Base-by-base conservation (phyloP, 2,888 invertebrate species). In the Halocaridina rubra region DNA sequence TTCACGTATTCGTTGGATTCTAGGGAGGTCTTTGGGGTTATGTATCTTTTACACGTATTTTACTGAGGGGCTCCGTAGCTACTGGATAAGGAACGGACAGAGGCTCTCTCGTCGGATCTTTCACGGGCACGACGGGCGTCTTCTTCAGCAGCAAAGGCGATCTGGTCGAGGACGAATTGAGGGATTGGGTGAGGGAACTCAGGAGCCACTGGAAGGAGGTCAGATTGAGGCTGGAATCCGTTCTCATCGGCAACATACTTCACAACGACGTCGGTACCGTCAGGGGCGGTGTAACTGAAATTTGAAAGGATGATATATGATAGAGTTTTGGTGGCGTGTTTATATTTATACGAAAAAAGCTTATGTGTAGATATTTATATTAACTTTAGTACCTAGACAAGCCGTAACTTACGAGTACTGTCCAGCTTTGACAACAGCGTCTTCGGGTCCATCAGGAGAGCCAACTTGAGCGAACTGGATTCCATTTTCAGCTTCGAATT, bases 161-260 rank as follows among this genome's bases (percentile, higher is more conserved):
- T 86, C 74, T 86, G 86, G 67, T 86, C 86, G 33, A 81, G 59
- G 19, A 86, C 86, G 57, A 79, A 86, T 59, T 78, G 79, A 27
- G 82, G 82, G 61, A 82, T 82, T 22, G 72, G 72, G 53, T 82
- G 82, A 5, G 82, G 82, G 82, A 82, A 82, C 27, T 67, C 82
- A 8, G 86, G 81, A 3, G 81, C 72, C 64, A 79, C 74, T 29
- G 86, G 86, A 19, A 86, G 74, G 19, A 75, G 8, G 59, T 39
- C 33, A 27, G 86, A 86, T 67, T 81, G 61, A 29, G 86, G 86
- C 81, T 81, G 80, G 81, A 81, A 86, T 29, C 86, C 86, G 30
- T 86, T 78, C 59, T 86, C 86, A 30, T 86, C 81, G 22, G 86
- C 86, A 2, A 86, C 81, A 71, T 78, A 86, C 74, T 78, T 86